Conservation (phyloP, 2,888 invertebrate genomes). For the Limenitis camilla region DNA sequence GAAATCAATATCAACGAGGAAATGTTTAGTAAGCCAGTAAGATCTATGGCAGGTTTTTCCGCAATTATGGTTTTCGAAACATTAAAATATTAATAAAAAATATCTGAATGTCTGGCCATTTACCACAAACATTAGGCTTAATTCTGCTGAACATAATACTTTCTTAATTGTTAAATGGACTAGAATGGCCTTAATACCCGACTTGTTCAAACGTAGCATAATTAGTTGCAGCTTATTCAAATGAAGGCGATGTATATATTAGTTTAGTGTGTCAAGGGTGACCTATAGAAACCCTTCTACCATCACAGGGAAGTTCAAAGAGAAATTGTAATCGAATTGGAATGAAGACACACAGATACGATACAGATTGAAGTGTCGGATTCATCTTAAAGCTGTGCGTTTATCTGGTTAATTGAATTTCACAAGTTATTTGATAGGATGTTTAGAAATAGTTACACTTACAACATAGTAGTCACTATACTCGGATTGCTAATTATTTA, state of each 20-base stretch:
- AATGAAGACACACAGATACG: slow-evolving; percentile 26
- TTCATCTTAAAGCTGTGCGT: slow-evolving; percentile 1
- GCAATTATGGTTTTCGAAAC: not conserved
- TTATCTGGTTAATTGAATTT: slow-evolving; percentile 6
- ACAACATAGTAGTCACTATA: no score
- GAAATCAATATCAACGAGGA: no score
- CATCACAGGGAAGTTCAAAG: slow-evolving; percentile 24
- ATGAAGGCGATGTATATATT: slow-evolving; percentile 15
- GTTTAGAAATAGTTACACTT: not conserved
- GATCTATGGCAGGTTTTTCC: no score
- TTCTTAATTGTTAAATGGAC: slow-evolving; percentile 8
- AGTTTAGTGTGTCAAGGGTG: slow-evolving; percentile 28
- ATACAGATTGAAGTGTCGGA: slow-evolving; percentile 6
- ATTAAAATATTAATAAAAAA: not conserved
- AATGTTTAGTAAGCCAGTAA: no score
- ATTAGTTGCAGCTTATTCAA: slow-evolving; percentile 19
- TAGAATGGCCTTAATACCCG: slow-evolving; percentile 6
- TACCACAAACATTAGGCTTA: slow-evolving; percentile 5
- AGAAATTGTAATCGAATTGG: slow-evolving; percentile 25
- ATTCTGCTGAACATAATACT: slow-evolving; percentile 2
- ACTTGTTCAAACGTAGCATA: not conserved
- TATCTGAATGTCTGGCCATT: not conserved
- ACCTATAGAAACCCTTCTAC: no score
- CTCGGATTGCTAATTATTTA: no score
- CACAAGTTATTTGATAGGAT: not conserved